Percentiles rank a stretch among this genome's conserved stretches.
These are phyloP conservation scores for Trachelipus rathkii DNA, from an alignment of 1,140 invertebrate species.

Conservation along the genomic window DNA sequence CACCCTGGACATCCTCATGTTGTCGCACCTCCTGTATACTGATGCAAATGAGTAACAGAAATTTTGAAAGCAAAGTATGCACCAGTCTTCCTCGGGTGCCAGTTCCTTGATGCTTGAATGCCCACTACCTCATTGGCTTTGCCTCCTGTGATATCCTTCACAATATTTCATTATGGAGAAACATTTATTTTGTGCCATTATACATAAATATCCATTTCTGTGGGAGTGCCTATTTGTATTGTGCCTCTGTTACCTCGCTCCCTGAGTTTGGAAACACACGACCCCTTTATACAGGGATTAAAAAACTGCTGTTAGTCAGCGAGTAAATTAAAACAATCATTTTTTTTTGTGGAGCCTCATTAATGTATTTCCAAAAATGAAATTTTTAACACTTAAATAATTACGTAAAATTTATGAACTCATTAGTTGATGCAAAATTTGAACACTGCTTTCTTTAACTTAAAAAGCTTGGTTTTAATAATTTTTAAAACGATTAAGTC, in stretches of 20 bases:
- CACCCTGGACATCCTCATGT: conserved; percentile 6
- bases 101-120: conserved; percentile 6
- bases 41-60: neutral
- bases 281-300: neutral
- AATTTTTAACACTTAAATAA: neutral
- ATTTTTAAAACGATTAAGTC: too few relatives aligned
- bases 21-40: neutral
- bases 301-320: neutral
- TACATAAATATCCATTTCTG: neutral
- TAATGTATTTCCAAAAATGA: neutral
- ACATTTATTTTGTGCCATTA: conserved; percentile 2
- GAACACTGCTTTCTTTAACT: too few relatives aligned
- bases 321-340: neutral
- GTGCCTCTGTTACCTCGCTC: conserved; percentile 10
- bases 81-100: neutral
- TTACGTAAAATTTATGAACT: neutral
- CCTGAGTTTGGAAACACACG: neutral
- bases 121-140: neutral
- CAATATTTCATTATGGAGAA: neutral
- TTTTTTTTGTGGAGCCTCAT: neutral
- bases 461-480: too few relatives aligned
- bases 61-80: neutral
- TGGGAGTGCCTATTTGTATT: conserved; percentile 6
- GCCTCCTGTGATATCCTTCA: neutral
- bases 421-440: too few relatives aligned